Evolutionary conservation across 2,113 vertebrate species (phyloP).

Genomic region (Petaurus breviceps): DNA sequence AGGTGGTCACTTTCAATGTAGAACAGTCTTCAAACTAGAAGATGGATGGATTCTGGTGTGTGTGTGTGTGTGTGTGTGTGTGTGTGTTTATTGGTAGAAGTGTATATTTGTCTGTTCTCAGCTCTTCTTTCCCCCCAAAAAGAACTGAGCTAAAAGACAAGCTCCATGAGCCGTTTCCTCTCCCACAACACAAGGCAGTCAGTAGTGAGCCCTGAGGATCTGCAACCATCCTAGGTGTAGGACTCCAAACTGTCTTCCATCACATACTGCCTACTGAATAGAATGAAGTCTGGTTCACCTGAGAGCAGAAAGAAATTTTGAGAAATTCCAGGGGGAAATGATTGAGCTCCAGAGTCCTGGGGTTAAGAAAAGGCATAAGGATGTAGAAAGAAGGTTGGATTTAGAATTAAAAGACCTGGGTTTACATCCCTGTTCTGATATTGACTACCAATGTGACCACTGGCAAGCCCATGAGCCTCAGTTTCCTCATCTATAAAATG

Average conservation of each 20-base stretch:
- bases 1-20: slow-evolving; percentile 13
- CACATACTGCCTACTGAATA: not conserved
- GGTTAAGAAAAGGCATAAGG: not conserved
- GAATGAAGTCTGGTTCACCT: not conserved
- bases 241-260: not conserved
- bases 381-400: not conserved
- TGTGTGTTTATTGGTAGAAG: not conserved
- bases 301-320: not conserved
- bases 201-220: not conserved
- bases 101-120: not conserved
- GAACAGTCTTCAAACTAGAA: not conserved
- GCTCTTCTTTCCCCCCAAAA: not conserved
- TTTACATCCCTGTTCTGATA: not conserved
- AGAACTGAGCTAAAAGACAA: not conserved
- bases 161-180: not conserved
- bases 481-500: not conserved
- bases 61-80: not conserved
- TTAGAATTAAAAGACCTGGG: not conserved
- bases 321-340: not conserved
- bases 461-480: not conserved
- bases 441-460: not conserved
- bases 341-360: not conserved
- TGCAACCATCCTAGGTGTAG: not conserved
- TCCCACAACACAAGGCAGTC: not conserved
- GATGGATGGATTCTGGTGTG: not conserved